phyloP scores from a whole-genome alignment of 1,140 invertebrate genomes.

The Laupala kohalensis region DNA sequence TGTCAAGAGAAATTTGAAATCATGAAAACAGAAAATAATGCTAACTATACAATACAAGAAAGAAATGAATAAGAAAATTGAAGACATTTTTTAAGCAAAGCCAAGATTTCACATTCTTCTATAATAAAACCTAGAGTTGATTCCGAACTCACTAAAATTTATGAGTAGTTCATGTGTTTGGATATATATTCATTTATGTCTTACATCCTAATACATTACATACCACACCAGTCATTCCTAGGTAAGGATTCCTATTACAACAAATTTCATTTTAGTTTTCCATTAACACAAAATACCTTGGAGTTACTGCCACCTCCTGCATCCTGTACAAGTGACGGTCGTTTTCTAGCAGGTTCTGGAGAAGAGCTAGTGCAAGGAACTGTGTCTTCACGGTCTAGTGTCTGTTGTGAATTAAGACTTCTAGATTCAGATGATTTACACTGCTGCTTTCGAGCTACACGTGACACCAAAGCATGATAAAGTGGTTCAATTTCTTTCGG shows the following conservation, averaged over 20 bases:
- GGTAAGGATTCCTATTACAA: too few species aligned
- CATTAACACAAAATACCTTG: background rate
- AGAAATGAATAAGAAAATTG: too few species aligned
- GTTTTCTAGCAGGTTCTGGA: background rate
- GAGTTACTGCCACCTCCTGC: background rate
- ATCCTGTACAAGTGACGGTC: background rate
- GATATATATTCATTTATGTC: background rate
- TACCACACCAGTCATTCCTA: background rate
- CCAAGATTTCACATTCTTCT: background rate
- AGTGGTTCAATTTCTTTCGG: conserved; percentile 66
- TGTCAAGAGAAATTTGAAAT: too few species aligned
- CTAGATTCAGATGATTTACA: background rate
- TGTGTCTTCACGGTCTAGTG: background rate
- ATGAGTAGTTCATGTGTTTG: too few species aligned
- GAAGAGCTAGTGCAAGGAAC: background rate
- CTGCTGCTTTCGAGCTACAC: conserved; percentile 38
- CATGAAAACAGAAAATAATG: too few species aligned
- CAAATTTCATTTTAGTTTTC: background rate
- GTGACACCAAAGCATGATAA: conserved; percentile 50
- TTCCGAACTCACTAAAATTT: too few species aligned
- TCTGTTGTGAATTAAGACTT: background rate
- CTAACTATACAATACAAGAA: too few species aligned
- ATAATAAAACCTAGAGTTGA: too few species aligned
- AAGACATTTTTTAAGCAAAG: too few species aligned
- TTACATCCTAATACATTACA: background rate